Percentiles rank a stretch among this genome's conserved stretches.
phyloP scores from a whole-genome alignment of 1,140 invertebrate species.

The Melanaphis sacchari region DNA sequence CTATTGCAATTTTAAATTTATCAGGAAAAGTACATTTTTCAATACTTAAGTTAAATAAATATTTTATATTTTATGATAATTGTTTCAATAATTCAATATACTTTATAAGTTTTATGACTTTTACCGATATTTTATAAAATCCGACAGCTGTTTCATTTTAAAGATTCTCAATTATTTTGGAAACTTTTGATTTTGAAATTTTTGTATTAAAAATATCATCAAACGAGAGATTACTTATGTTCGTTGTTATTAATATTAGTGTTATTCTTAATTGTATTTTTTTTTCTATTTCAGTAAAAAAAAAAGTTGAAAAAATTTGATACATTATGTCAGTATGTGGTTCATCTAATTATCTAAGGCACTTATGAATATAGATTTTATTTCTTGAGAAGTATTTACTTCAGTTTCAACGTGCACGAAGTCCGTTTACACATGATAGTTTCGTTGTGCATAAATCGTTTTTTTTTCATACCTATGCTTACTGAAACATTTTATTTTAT shows the following conservation, averaged over 20 bases:
- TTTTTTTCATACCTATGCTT: no score
- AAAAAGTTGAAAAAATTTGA: constrained; percentile 4
- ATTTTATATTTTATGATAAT: no score
- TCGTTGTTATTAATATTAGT: not conserved
- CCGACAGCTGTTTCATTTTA: not conserved
- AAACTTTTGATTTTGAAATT: not conserved
- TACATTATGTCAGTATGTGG: not conserved
- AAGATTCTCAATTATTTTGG: not conserved
- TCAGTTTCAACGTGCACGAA: no score
- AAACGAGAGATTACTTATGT: not conserved
- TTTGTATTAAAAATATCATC: not conserved
- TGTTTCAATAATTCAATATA: no score
- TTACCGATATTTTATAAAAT: not conserved
- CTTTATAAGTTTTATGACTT: not conserved
- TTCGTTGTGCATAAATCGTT: no score
- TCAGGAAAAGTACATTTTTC: no score
- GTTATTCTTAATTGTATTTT: not conserved
- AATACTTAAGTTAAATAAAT: no score
- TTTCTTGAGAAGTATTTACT: no score
- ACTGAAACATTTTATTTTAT: no score
- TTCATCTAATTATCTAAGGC: not conserved
- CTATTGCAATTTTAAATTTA: no score
- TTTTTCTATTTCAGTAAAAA: not conserved
- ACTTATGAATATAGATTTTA: no score
- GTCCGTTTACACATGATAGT: no score